A percentile compares a stretch with the other conserved stretches of the same genome.
phyloP scores from a whole-genome alignment of 1,140 invertebrate genomes.

The Lethocerus indicus region DNA sequence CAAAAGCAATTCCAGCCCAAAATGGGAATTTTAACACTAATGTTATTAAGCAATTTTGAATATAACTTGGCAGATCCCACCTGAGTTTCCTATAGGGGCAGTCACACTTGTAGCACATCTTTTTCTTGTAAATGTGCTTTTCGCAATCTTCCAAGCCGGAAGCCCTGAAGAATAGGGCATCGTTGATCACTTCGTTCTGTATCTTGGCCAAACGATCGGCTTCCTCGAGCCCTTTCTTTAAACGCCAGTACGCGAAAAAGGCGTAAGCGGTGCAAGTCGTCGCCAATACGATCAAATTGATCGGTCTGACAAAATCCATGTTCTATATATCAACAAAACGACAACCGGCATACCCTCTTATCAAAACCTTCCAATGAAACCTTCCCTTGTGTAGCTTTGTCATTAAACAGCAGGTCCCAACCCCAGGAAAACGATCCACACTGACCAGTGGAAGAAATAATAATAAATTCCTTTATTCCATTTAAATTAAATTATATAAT shows the following conservation, averaged over 20 bases:
- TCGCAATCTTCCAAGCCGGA: conserved; percentile 3
- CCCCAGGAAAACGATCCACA: too few species aligned
- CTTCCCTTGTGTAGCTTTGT: too few species aligned
- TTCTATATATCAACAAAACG: too few species aligned
- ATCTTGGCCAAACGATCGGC: background rate
- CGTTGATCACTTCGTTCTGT: background rate
- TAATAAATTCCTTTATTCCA: too few species aligned
- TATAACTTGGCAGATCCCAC: background rate
- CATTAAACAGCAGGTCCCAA: too few species aligned
- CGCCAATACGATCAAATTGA: too few species aligned
- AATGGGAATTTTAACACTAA: background rate
- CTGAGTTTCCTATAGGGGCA: conserved; percentile 3
- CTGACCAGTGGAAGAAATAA: too few species aligned
- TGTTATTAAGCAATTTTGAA: background rate
- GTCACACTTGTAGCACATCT: background rate
- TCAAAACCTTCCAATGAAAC: too few species aligned
- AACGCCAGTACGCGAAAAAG: background rate
- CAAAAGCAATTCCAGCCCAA: background rate
- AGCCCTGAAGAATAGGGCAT: background rate
- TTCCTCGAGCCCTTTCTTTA: background rate
- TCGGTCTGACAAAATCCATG: too few species aligned
- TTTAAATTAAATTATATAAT: too few species aligned
- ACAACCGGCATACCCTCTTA: too few species aligned
- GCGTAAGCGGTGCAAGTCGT: too few species aligned
- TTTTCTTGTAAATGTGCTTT: conserved; percentile 4